A percentile compares a stretch with the other conserved stretches of the same genome.
These are phyloP conservation scores for Cylloceria caligata DNA, from an alignment of 2,888 invertebrate genomes.

Conservation along the genomic window DNA sequence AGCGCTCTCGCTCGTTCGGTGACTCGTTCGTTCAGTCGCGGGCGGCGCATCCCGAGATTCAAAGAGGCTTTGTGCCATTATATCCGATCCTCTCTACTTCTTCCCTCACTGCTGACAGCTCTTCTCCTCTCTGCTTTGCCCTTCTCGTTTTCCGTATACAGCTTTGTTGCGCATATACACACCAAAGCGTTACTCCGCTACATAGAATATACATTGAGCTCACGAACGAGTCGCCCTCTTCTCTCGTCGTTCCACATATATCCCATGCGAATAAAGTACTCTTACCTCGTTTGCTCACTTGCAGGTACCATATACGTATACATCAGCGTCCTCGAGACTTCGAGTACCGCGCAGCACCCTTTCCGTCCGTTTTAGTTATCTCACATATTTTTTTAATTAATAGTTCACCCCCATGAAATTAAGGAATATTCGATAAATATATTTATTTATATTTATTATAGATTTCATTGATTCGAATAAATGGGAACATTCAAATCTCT, in stretches of 20 bases:
- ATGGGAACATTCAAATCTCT: too few species aligned
- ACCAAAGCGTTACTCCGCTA: slow-evolving; percentile 23
- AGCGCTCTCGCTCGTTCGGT: slow-evolving; percentile 70
- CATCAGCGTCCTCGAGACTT: slow-evolving; percentile 8
- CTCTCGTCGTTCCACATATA: slow-evolving; percentile 39
- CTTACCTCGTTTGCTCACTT: slow-evolving; percentile 32
- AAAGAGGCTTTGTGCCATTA: slow-evolving; percentile 76
- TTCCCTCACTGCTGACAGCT: slow-evolving; percentile 55
- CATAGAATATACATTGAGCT: slow-evolving; percentile 39
- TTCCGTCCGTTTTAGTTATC: background rate
- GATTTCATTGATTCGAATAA: too few species aligned
- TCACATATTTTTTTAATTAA: background rate
- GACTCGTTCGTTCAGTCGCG: slow-evolving; percentile 66
- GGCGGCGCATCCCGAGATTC: slow-evolving; percentile 70
- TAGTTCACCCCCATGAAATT: too few species aligned
- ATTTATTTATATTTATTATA: too few species aligned
- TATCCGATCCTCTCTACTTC: slow-evolving; percentile 70
- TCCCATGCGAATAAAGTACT: slow-evolving; percentile 54
- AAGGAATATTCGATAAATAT: too few species aligned
- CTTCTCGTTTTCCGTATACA: slow-evolving; percentile 68
- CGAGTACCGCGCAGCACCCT: background rate
- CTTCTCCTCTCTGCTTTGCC: slow-evolving; percentile 48
- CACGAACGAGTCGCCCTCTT: slow-evolving; percentile 40
- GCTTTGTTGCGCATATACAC: slow-evolving; percentile 59
- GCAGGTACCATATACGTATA: slow-evolving; percentile 18